Base-by-base conservation (phyloP, 1,140 invertebrate genomes). In the Tribolium madens region DNA sequence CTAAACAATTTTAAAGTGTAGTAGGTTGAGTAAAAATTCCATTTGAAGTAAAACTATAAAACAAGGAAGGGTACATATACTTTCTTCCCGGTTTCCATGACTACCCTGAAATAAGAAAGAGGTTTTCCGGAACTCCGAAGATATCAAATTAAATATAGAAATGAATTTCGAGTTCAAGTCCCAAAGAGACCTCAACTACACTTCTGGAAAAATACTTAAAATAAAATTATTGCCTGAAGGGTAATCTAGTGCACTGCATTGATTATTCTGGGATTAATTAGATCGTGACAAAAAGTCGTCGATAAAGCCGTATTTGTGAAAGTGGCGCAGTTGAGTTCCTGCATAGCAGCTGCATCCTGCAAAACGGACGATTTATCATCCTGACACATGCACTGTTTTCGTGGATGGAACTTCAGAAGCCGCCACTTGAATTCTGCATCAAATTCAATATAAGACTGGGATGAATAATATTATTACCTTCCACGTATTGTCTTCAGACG, bases 141-240 rank as follows among this genome's bases (percentile, higher is more conserved):
- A 77, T 75, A 77, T 77, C 75, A 75, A 81, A 81, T 81, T 81
- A 81, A 81, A 81, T 81, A 81, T 81, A 81, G 79, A 81, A 81
- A 79, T 81, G 78, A 77, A 77, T 81, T 81, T 78, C 73, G 75
- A 26, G 68, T 57, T 73, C 60, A 52, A 52, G 52, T 73, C 60
- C 79, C 79, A 57, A 47, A 46, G 75, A 73, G 75, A 68, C 77
- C 48, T 17, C 31, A 77, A 53, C 70, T 74, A 36, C 68, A 69
- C 73, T 75, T 48, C 77, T 72, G 76, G 70, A 80, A 78, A 80
- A 78, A 75, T 76, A 80, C 76, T 80, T 80, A 80, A 78, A 80
- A 73, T 71, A 78, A 76, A 80, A 74, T 77, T 79, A 80, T 78
- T 77, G 60, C 73, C 73, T 12, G 60, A 47, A 33, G 57, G 26